Base-by-base conservation (phyloP, 2,888 invertebrate species). In the Rhingia rostrata region DNA sequence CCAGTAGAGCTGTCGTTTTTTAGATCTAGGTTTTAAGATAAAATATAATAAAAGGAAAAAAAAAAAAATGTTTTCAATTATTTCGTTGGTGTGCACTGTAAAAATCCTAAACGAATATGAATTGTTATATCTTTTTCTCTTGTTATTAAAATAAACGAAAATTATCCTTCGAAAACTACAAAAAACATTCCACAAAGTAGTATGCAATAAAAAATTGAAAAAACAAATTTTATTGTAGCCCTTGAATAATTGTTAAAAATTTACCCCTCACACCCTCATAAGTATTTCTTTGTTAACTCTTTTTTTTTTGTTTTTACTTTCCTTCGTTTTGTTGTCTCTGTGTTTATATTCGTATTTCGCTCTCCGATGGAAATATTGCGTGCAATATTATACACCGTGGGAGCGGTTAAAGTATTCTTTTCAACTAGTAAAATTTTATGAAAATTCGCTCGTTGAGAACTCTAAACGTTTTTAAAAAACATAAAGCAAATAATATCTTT, bases 361-460 rank as follows among this genome's bases (percentile, higher is more conserved):
- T 80, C 56, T 60, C 77, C 64, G 12, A 51, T 37, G 61, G 12
- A 56, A 10, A 73, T 83, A 67, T 82, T 78, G 73, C 74, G 37
- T 84, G 79, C 41, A 79, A 79, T 84, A 80, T 75, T 54, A 12
- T 22, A 22, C 22, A 22, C 67, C 63, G 56, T 67, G 67, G 67
- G 14, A 74, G 78, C 79, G 33, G 67, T 74, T 58, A 56, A 63
- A 83, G 83, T 83, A 83, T 83, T 83, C 69, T 83, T 83, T 79
- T 83, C 79, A 79, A 83, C 69, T 69, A 63, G 83, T 73, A 51
- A 64, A 41, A 60, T 54, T n/a, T 53, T 9, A 30, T 35, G 30
- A 45, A 64, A 54, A 33, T 47, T 73, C 72, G 72, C 78, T 73
- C 61, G 78, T 83, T 83, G 83, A 64, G 63, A 83, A 83, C 73